A percentile compares a stretch with the other conserved stretches of the same genome.
Conservation (phyloP, 1,140 invertebrate species). For the Ephestia elutella region DNA sequence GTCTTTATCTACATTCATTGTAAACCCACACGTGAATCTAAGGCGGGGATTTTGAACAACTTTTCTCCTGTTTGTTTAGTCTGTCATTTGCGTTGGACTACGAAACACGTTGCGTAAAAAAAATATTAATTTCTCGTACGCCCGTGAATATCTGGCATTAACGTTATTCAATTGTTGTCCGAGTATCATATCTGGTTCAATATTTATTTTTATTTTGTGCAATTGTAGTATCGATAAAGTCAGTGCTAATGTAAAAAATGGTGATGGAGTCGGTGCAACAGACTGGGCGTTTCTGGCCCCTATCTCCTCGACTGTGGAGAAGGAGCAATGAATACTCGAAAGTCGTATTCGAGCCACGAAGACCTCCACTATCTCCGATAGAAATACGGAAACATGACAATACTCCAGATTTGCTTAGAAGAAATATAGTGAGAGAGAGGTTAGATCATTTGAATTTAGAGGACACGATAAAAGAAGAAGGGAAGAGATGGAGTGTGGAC, state of each 20-base stretch:
- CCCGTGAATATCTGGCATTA: background rate
- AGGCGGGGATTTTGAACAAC: background rate
- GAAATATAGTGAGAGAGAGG: constrained; percentile 50
- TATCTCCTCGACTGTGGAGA: constrained; percentile 61
- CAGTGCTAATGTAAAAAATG: constrained; percentile 36
- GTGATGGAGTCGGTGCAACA: constrained; percentile 63
- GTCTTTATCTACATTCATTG: constrained; percentile 19
- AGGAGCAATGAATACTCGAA: constrained; percentile 65
- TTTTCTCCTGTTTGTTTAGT: constrained; percentile 4
- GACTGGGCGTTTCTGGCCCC: constrained; percentile 58
- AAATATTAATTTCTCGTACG: background rate
- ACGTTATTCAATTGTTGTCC: background rate
- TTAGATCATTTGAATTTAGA: constrained; percentile 56
- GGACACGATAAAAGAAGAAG: constrained; percentile 20
- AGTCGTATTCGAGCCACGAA: constrained; percentile 63
- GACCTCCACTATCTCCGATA: constrained; percentile 50
- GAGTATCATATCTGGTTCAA: background rate
- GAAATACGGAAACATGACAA: constrained; percentile 45
- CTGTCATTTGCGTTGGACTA: background rate
- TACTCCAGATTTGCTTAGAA: constrained; percentile 56
- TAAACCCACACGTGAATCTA: background rate
- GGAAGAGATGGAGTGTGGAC: constrained; percentile 43
- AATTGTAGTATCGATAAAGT: constrained; percentile 4
- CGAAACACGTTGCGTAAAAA: background rate
- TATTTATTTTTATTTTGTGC: background rate